Conservation (phyloP, 2,888 invertebrate species). For the Bhutanitis thaidina region DNA sequence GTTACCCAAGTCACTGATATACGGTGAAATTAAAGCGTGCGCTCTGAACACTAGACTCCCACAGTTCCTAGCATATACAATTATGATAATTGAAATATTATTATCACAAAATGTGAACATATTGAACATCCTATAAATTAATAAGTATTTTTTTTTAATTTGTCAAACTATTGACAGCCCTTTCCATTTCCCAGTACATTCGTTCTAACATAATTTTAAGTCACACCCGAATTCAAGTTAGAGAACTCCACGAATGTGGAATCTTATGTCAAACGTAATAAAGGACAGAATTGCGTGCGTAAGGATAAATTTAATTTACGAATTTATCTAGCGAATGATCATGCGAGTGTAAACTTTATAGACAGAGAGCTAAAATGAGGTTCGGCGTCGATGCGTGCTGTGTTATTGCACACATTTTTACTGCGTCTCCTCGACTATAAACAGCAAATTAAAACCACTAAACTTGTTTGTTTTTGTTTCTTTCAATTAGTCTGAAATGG, state of each 20-base stretch:
- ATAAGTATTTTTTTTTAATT: too few species aligned
- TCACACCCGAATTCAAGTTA: constrained; percentile 43
- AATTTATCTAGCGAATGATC: constrained; percentile 74
- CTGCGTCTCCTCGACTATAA: constrained; percentile 13
- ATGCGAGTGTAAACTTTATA: constrained; percentile 72
- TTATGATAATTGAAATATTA: too few species aligned
- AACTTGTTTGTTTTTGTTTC: constrained; percentile 9
- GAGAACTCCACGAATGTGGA: constrained; percentile 32
- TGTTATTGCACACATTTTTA: constrained; percentile 10
- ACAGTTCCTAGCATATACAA: too few species aligned
- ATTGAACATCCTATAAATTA: too few species aligned
- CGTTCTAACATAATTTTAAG: constrained; percentile 60
- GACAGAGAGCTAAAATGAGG: constrained; percentile 58
- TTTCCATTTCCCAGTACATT: constrained; percentile 14
- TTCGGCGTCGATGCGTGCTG: constrained; percentile 35
- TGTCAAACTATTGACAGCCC: constrained; percentile 35
- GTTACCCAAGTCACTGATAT: too few species aligned
- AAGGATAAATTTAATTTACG: constrained; percentile 64
- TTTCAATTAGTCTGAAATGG: constrained; percentile 7
- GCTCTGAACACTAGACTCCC: too few species aligned
- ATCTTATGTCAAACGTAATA: constrained; percentile 32
- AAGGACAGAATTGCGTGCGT: constrained; percentile 36
- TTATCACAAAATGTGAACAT: too few species aligned
- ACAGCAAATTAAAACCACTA: constrained; percentile 17
- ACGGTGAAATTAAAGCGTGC: too few species aligned